Percentiles rank a stretch among this genome's conserved stretches.
These are phyloP conservation scores for Campaea margaritaria DNA, from an alignment of 2,888 invertebrate species.

Conservation along the genomic window DNA sequence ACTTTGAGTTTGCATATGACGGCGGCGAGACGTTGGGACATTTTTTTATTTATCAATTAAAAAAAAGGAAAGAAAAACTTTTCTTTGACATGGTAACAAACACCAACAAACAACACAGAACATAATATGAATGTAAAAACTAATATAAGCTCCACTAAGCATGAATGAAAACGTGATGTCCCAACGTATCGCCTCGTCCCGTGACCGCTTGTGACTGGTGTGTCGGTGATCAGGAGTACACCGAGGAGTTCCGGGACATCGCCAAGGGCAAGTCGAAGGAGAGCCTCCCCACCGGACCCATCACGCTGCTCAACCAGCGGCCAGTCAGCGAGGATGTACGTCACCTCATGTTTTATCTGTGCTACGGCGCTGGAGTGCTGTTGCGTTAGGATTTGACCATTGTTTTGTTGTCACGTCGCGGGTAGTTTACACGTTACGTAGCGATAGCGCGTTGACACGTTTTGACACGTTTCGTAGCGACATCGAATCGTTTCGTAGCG, in stretches of 20 bases:
- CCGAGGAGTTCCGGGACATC: constrained; percentile 98
- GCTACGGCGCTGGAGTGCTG: constrained; percentile 20
- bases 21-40: constrained; percentile 77
- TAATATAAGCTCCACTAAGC: too few relatives aligned
- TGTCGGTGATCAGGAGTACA: constrained; percentile 92
- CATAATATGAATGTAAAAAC: too few relatives aligned
- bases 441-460: background rate
- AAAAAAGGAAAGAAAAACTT: too few relatives aligned
- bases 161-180: constrained; percentile 40
- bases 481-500: background rate
- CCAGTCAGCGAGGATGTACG: constrained; percentile 98
- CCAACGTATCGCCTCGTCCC: constrained; percentile 59
- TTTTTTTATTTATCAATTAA: constrained; percentile 4
- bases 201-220: constrained; percentile 78
- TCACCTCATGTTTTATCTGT: constrained; percentile 35
- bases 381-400: background rate
- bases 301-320: constrained; percentile 97
- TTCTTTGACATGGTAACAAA: too few relatives aligned
- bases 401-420: background rate
- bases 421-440: background rate
- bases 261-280: constrained; percentile 97
- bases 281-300: constrained; percentile 95
- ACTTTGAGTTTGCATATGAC: constrained; percentile 71
- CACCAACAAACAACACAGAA: too few relatives aligned
- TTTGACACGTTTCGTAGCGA: background rate